Evolutionary conservation across 2,888 invertebrate species (phyloP), one percentile per base, ranked within the genome.

Genomic region (Acleris literana): DNA sequence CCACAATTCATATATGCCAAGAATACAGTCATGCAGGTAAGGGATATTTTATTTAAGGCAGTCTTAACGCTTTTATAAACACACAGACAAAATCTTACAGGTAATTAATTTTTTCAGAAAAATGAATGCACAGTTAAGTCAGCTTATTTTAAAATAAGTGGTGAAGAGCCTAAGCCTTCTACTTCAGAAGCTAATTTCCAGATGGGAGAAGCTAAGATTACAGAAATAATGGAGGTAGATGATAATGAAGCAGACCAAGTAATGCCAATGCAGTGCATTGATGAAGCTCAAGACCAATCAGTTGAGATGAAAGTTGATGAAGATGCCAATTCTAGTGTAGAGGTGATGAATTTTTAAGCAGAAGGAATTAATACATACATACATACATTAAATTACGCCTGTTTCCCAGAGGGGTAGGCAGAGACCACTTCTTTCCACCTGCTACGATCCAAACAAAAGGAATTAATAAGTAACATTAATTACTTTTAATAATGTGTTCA

Each of bases 1-100:
- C 91, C 91, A 5, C 81, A 85, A 71, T 91, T 91, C 79, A 81
- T 84, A 17, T 92, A 90, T 72, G 75, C 81, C 13, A 90, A 86
- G 69, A 86, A 85, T 58, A 75, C 68, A 51, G 68, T 72, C 3
- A 66, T 78, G 58, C 74, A 76, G 75, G 84, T 84, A 80, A 58
- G 46, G 39, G 39, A 39, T 39, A 39, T 3, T 39, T 13, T 13
- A 33, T 13, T 13, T 39, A 39, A 13, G 39, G 39, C 9, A 33
- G 11, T 33, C 3, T 46, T 46, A n/a, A 46, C n/a, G 16, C 46
- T 46, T 46, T 46, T n/a, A 46, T 5, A 46, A 46, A 44, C 5
- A 25, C 5, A 5, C 25, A 6, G 16, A n/a, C 17, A 7, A 5
- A 46, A n/a, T 46, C n/a, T n/a, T 46, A 46, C n/a, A 5, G 1